Percentiles rank a stretch among this genome's conserved stretches.
Evolutionary conservation across 2,797 vertebrate genomes (phyloP).

Genomic region (Chlorospingus flavigularis): DNA sequence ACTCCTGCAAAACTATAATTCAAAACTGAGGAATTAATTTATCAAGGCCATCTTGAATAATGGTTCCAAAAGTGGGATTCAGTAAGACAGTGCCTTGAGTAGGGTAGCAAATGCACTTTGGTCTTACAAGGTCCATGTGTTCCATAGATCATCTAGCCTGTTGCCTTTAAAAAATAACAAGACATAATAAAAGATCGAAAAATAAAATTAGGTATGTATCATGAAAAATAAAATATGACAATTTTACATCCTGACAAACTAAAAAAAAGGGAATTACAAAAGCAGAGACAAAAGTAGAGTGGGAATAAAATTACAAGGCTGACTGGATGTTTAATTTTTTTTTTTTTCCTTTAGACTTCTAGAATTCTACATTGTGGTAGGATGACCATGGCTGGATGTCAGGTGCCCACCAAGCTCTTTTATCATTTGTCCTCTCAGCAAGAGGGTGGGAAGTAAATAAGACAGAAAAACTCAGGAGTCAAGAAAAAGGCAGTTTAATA

Average conservation of each 20-base stretch:
- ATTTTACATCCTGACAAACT: not conserved
- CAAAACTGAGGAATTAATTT: not conserved
- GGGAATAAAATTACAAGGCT: not conserved
- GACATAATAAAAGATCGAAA: not conserved
- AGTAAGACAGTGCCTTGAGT: not conserved
- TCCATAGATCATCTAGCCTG: not conserved
- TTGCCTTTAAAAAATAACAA: not conserved
- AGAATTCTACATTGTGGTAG: not conserved
- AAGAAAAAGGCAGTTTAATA: not conserved
- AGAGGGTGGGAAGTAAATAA: not conserved
- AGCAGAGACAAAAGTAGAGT: not conserved
- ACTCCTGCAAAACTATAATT: not conserved
- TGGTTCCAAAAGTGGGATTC: not conserved
- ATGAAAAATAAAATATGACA: not conserved
- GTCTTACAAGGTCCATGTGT: not conserved
- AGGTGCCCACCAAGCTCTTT: not conserved
- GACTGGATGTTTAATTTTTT: not conserved
- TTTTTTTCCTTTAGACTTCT: not conserved
- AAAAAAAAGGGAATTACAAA: not conserved
- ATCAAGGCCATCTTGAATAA: not conserved
- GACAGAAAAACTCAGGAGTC: not conserved
- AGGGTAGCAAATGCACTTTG: not conserved
- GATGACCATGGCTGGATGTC: not conserved
- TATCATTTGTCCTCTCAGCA: not conserved
- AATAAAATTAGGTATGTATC: not conserved